Base-by-base conservation (phyloP, 2,888 invertebrate genomes). In the Eubasilissa splendida region DNA sequence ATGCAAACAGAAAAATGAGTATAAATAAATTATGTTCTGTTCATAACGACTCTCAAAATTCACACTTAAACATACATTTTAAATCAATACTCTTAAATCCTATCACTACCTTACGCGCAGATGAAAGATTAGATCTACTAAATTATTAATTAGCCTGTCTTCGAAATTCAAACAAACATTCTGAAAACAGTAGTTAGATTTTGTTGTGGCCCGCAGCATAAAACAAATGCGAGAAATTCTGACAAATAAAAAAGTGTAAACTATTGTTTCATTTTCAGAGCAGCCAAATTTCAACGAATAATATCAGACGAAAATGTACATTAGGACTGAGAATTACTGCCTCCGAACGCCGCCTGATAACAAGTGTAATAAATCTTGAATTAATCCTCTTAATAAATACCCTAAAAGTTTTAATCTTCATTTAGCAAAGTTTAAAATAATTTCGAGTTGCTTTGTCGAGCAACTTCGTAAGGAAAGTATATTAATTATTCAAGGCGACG, bases 341-440 rank as follows among this genome's bases (percentile, higher is more conserved):
- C 14, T 53, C 53, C 53, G 66, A 54, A 22, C 9, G 11, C 53
- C 7, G 76, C 11, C 54, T 56, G 78, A 78, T 78, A 71, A 73
- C 71, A 73, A 60, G 31, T 60, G 78, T 78, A 78, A 78, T 78
- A 63, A 78, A 78, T 78, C 73, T 78, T 31, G 60, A 59, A 78
- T 71, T 71, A 78, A 71, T 78, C 58, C 71, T 78, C 78, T 78
- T 78, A 78, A 78, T 78, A 78, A 78, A 78, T 78, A 78, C 71
- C 58, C 42, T 63, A 73, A 78, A 78, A 71, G 71, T 78, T 78
- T 78, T 73, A 78, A 78, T 73, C 73, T 63, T 42, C 71, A 78
- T 73, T 78, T 42, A 53, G 52, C 71, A 33, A 71, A 78, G 60
- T 71, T 42, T 63, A 78, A 63, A 78, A 71, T 78, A 66, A 74